phyloP scores from a whole-genome alignment of 1,140 invertebrate species.

The Panonychus citri region DNA sequence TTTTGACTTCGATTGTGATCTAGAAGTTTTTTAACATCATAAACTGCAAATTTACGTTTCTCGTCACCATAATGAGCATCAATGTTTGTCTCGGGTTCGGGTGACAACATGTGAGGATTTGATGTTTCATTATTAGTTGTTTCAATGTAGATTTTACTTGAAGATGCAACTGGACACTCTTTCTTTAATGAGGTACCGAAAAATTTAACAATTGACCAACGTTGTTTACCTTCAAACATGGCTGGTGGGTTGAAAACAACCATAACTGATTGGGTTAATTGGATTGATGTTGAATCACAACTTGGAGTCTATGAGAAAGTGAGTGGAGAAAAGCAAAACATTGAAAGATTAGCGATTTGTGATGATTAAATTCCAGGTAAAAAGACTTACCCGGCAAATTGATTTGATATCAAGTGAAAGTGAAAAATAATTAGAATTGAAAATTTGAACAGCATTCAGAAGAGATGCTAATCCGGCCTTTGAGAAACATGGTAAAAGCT shows the following conservation, averaged over 20 bases:
- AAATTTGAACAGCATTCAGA: conserved; percentile 68
- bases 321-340: conserved; percentile 7
- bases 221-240: conserved; percentile 12
- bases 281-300: conserved; percentile 40
- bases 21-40: conserved; percentile 9
- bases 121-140: conserved; percentile 29
- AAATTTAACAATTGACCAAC: conserved; percentile 59
- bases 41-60: conserved; percentile 6
- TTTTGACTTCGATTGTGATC: neutral
- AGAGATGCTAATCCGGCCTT: conserved; percentile 57
- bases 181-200: conserved; percentile 57
- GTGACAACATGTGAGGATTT: conserved; percentile 1
- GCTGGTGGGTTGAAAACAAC: conserved; percentile 50
- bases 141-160: conserved; percentile 60
- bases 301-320: conserved; percentile 21
- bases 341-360: conserved; percentile 4
- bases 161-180: conserved; percentile 48
- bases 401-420: conserved; percentile 59
- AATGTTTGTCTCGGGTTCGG: neutral
- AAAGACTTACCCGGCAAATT: conserved; percentile 35
- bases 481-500: conserved; percentile 57
- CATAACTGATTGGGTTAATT: conserved; percentile 57
- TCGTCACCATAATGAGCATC: neutral
- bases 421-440: conserved; percentile 82
- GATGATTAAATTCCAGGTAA: neutral